A percentile compares a stretch with the other conserved stretches of the same genome.
phyloP scores from a whole-genome alignment of 1,140 invertebrate species.

The Goniozus legneri region DNA sequence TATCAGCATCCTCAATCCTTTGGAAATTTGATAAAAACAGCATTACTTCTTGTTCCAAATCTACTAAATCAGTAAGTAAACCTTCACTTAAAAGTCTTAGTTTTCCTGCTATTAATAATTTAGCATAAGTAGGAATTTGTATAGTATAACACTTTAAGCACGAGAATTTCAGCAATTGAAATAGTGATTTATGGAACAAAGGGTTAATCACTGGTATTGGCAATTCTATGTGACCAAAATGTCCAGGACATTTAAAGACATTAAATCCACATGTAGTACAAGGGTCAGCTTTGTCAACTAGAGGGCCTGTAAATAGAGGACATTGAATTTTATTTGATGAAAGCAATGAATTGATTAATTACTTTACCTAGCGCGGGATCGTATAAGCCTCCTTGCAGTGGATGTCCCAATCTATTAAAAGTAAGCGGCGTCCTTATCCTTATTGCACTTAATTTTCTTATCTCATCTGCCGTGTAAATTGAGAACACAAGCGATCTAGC shows the following conservation, averaged over 20 bases:
- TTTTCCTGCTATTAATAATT: slow-evolving; percentile 69
- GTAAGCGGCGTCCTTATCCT: slow-evolving; percentile 79
- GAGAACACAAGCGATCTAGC: slow-evolving; percentile 63
- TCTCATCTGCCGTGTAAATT: slow-evolving; percentile 76
- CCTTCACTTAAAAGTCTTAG: slow-evolving; percentile 74
- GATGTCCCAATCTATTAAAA: slow-evolving; percentile 83
- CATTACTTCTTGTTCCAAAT: slow-evolving; percentile 57
- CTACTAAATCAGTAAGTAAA: slow-evolving; percentile 66
- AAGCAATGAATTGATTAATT: background rate
- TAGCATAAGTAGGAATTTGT: slow-evolving; percentile 65
- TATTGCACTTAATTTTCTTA: slow-evolving; percentile 81
- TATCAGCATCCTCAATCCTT: slow-evolving; percentile 13
- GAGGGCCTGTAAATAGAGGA: slow-evolving; percentile 62
- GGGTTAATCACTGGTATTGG: slow-evolving; percentile 90
- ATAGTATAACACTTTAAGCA: slow-evolving; percentile 71
- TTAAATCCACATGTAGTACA: slow-evolving; percentile 81
- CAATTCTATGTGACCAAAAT: slow-evolving; percentile 92
- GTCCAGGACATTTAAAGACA: slow-evolving; percentile 77
- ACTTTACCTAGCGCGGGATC: slow-evolving; percentile 71
- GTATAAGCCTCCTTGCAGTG: slow-evolving; percentile 80
- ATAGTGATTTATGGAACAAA: slow-evolving; percentile 76
- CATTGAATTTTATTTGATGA: slow-evolving; percentile 6
- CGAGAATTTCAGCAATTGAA: slow-evolving; percentile 63
- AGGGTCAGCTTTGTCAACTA: slow-evolving; percentile 60
- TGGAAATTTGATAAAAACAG: background rate